A percentile compares a stretch with the other conserved stretches of the same genome.
phyloP scores from a whole-genome alignment of 64 coral and sea anemone genomes.

The Pocillopora verrucosa region DNA sequence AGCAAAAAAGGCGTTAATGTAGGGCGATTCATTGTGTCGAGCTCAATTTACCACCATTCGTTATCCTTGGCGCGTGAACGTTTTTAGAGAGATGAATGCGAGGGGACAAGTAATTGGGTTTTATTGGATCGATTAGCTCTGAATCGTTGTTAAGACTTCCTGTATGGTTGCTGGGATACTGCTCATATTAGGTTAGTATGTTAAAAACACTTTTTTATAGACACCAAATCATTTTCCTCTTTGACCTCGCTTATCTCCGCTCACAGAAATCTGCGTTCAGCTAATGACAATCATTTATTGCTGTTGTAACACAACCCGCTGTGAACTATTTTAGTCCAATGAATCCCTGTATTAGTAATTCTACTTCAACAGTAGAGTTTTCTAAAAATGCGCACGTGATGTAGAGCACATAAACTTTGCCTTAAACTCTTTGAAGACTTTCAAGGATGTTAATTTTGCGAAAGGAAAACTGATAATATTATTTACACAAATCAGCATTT shows the following conservation, averaged over 20 bases:
- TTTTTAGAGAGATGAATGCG: not conserved
- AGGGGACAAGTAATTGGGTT: not conserved
- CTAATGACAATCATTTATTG: too few species aligned
- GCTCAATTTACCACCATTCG: too few species aligned
- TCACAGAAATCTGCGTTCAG: too few species aligned
- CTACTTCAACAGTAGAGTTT: not conserved
- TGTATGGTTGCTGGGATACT: not conserved
- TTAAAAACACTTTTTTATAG: too few species aligned
- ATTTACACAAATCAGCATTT: not conserved
- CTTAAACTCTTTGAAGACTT: too few species aligned
- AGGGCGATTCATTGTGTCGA: not conserved
- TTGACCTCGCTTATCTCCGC: not conserved
- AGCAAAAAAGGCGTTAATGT: not conserved
- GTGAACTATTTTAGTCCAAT: too few species aligned
- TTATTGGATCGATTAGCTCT: not conserved
- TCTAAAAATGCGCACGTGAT: too few species aligned
- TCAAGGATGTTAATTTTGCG: not conserved
- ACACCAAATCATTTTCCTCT: not conserved
- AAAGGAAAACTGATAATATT: not conserved
- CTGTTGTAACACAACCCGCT: too few species aligned
- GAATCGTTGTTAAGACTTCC: not conserved
- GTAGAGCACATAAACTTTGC: too few species aligned
- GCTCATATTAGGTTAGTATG: not conserved
- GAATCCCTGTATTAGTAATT: too few species aligned
- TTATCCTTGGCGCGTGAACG: not conserved